Base-by-base conservation (phyloP, 1,140 invertebrate genomes). In the Lordiphosa stackelbergi region DNA sequence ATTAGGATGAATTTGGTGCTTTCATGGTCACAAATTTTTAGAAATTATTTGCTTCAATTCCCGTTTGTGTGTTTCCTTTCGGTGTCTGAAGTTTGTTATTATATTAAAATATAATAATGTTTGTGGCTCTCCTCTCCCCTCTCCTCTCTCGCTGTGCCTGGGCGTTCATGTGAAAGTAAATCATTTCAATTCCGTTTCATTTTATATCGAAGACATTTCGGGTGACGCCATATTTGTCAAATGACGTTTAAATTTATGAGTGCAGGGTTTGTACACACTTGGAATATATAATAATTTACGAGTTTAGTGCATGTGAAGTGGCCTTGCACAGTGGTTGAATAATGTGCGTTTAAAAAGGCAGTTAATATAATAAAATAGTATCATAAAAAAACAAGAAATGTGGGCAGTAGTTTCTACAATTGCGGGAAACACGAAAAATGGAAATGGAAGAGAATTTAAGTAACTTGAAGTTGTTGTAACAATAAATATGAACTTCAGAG, bases 171-270 rank as follows among this genome's bases (percentile, higher is more conserved):
- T 38, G 34, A 12, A 49, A 53, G 49, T 73, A 68, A 66, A 66
- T 68, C 58, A 66, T 68, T 53, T 56, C 41, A 66, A 66, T 69
- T 69, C 56, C 56, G 24, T 46, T 46, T 46, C 43, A 46, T 31
- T 46, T 46, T 38, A 49, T 46, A 55, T 73, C 28, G 69, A 73
- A 73, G 63, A 56, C 70, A 69, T 73, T 70, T 70, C 58, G 63
- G 66, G 49, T 68, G 65, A 71, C 69, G 69, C 65, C 69, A 71
- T 71, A 71, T 71, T 71, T 71, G 69, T 74, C 43, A 46, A 46
- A 46, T 46, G 43, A 46, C 43, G 71, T 74, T 74, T 74, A 74
- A 74, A 74, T 74, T 73, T 69, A 74, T 69, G 56, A 64, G 55
- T 65, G 71, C 54, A 64, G 54, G 54, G 55, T 69, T 69, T 66